Evolutionary conservation across 2,113 vertebrate species (phyloP).

Genomic region (Xenus cinereus): DNA sequence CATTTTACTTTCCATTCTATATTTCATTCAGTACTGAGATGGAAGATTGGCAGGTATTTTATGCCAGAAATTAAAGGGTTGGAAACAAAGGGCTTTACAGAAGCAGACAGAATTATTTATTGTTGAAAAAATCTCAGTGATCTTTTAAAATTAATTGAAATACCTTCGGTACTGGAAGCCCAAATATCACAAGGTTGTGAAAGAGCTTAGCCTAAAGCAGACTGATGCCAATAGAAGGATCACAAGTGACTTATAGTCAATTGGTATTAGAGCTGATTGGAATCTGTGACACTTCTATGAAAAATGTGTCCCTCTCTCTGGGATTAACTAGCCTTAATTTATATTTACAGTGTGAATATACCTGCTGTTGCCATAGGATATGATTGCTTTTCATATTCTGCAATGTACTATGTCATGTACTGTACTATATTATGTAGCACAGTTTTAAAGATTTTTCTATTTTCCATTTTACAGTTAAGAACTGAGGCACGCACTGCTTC

Average conservation of each 20-base stretch:
- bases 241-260: constrained; percentile 52
- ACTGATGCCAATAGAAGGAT: constrained; percentile 37
- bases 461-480: constrained; percentile 38
- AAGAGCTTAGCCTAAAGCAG: constrained; percentile 47
- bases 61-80: not conserved
- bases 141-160: constrained; percentile 58
- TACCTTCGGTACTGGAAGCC: not conserved
- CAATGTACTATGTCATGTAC: not conserved
- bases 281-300: constrained; percentile 39
- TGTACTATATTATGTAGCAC: not conserved
- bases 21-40: not conserved
- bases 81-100: constrained; percentile 32
- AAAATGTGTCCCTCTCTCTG: constrained; percentile 20
- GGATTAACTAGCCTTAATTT: constrained; percentile 53
- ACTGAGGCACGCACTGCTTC: not conserved
- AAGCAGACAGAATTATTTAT: not conserved
- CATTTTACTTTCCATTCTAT: not conserved
- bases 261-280: constrained; percentile 39
- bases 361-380: constrained; percentile 14
- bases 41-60: constrained; percentile 6
- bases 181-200: constrained; percentile 21
- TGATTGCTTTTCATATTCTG: constrained; percentile 12
- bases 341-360: constrained; percentile 38
- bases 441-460: constrained; percentile 50
- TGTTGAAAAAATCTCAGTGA: not conserved